phyloP scores from a whole-genome alignment of 2,797 vertebrate species.

The Smutsia temminckii region DNA sequence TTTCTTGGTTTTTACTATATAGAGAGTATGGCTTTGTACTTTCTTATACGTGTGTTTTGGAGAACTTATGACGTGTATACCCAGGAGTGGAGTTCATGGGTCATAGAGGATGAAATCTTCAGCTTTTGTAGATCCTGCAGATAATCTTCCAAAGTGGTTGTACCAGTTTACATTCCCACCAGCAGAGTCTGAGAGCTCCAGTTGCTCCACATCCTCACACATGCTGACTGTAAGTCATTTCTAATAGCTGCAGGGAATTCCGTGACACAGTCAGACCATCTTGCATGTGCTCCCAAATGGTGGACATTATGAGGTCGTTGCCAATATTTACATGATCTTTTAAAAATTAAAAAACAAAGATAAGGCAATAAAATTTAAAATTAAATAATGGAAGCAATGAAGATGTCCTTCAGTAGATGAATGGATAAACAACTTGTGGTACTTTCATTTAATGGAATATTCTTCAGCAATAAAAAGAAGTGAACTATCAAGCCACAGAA shows the following conservation, averaged over 20 bases:
- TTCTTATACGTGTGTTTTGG: neutral
- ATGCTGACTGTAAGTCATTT: neutral
- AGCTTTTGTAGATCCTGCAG: neutral
- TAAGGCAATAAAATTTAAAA: neutral
- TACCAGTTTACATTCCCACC: neutral
- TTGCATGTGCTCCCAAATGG: neutral
- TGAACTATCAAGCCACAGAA: constrained; percentile 10
- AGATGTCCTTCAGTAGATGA: neutral
- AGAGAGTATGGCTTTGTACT: neutral
- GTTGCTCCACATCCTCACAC: neutral
- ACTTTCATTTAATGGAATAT: constrained; percentile 7
- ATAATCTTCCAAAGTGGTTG: neutral
- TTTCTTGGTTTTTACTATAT: neutral
- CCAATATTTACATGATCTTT: neutral
- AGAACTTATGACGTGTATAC: neutral
- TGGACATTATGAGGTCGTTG: neutral
- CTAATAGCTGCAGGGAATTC: neutral
- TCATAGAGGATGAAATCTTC: neutral
- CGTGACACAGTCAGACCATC: neutral
- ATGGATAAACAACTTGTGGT: neutral
- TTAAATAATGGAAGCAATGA: neutral
- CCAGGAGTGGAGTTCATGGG: neutral
- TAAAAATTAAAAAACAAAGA: neutral
- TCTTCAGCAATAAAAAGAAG: constrained; percentile 40
- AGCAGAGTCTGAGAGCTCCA: neutral